A percentile compares a stretch with the other conserved stretches of the same genome.
Evolutionary conservation across 2,113 vertebrate genomes (phyloP).

Genomic region (Muscicapa adusta): DNA sequence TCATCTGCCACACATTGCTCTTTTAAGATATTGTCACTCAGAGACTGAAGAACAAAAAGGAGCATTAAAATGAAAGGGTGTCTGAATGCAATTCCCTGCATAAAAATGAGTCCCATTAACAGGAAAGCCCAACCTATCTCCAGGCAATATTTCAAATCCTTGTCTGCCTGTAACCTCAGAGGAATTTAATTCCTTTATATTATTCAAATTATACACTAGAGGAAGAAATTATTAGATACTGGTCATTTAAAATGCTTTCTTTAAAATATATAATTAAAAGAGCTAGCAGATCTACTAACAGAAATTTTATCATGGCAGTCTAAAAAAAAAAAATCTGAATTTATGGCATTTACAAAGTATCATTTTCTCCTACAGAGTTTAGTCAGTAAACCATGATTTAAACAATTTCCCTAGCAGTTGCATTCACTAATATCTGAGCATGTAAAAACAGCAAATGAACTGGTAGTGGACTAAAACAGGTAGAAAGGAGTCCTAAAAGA

Average conservation of each 20-base stretch:
- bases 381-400: neutral
- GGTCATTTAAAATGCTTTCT: slow-evolving; percentile 29
- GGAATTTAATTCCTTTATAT: slow-evolving; percentile 49
- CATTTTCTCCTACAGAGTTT: neutral
- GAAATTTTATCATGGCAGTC: neutral
- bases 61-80: slow-evolving; percentile 13
- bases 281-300: neutral
- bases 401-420: neutral
- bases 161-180: slow-evolving; percentile 18
- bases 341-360: neutral
- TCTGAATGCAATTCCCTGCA: slow-evolving; percentile 17
- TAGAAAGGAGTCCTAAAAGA: neutral
- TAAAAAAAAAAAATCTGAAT: neutral
- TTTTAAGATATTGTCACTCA: slow-evolving; percentile 50
- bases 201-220: slow-evolving; percentile 55
- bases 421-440: neutral
- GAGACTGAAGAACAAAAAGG: slow-evolving; percentile 31
- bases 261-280: slow-evolving; percentile 20
- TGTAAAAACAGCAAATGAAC: neutral
- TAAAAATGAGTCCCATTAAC: slow-evolving; percentile 38
- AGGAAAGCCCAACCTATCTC: slow-evolving; percentile 40
- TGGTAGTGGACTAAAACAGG: neutral
- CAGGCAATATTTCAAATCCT: slow-evolving; percentile 38
- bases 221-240: slow-evolving; percentile 28
- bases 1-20: neutral